Evolutionary conservation across 2,888 invertebrate genomes (phyloP).

Genomic region (Pogonocherus hispidulus): DNA sequence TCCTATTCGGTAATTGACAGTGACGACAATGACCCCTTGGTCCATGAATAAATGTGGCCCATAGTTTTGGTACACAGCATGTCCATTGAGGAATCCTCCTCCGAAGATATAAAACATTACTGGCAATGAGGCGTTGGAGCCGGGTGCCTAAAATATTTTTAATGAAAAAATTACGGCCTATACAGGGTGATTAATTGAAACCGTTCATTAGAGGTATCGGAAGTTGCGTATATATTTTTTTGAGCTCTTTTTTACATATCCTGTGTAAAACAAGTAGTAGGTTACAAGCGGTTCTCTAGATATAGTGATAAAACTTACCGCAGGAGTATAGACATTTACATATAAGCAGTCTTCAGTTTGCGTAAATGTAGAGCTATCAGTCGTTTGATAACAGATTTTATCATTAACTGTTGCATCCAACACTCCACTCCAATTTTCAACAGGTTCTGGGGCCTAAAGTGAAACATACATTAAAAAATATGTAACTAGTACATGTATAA

Average conservation of each 20-base stretch:
- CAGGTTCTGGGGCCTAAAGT: conserved; percentile 36
- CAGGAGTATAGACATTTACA: conserved; percentile 46
- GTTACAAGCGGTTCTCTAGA: not conserved
- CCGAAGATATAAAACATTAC: conserved; percentile 66
- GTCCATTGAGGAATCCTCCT: conserved; percentile 64
- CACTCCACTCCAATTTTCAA: conserved; percentile 43
- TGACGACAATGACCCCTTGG: conserved; percentile 56
- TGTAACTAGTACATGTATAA: too few species aligned
- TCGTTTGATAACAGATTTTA: conserved; percentile 37
- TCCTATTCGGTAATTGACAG: conserved; percentile 54
- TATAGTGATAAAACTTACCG: conserved; percentile 27
- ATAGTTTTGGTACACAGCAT: conserved; percentile 50
- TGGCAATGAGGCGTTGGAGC: conserved; percentile 53
- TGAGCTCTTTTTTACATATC: too few species aligned
- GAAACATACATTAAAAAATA: too few species aligned
- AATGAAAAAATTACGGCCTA: not conserved
- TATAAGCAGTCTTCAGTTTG: conserved; percentile 47
- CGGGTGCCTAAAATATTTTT: conserved; percentile 30
- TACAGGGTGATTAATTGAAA: too few species aligned
- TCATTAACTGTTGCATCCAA: conserved; percentile 35
- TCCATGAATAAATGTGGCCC: conserved; percentile 63
- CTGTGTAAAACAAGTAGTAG: too few species aligned
- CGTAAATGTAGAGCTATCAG: not conserved
- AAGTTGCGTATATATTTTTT: too few species aligned
- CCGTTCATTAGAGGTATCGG: too few species aligned